phyloP scores from a whole-genome alignment of 2,888 invertebrate species.

The Exephanes ischioxanthus region DNA sequence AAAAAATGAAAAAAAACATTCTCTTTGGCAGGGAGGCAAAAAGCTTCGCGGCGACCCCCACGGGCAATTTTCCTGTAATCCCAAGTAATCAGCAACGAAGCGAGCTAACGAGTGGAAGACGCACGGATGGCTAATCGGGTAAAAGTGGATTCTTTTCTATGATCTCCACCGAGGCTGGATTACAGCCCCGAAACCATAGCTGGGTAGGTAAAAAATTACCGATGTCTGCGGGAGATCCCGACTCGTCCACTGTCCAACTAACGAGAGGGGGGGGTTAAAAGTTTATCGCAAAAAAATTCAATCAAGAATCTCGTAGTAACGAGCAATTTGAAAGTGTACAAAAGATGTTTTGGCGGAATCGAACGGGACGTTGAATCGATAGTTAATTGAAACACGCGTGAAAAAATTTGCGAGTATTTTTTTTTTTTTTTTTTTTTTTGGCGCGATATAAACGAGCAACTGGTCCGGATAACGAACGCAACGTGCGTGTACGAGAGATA shows the following conservation, averaged over 20 bases:
- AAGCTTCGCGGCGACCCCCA: neutral
- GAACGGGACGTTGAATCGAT: neutral
- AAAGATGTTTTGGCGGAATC: neutral
- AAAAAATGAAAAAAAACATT: neutral
- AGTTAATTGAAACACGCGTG: neutral
- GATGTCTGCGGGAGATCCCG: conserved; percentile 1
- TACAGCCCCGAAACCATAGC: neutral
- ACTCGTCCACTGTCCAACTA: neutral
- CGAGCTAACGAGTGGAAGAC: conserved; percentile 36
- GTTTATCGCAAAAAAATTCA: conserved; percentile 2
- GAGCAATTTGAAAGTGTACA: neutral
- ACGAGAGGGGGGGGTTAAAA: conserved; percentile 28
- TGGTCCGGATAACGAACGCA: neutral
- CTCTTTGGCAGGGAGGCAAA: neutral
- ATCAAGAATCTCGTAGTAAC: conserved; percentile 9
- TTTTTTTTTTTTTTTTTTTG: neutral
- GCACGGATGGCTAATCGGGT: conserved; percentile 32
- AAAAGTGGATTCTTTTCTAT: conserved; percentile 38
- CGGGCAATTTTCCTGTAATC: conserved; percentile 33
- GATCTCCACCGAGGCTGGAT: conserved; percentile 18
- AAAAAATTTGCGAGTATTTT: neutral
- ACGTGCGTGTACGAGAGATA: conserved; percentile 12
- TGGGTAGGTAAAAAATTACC: conserved; percentile 14
- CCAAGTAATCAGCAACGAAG: conserved; percentile 36
- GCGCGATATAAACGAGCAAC: neutral